Percentiles rank a stretch among this genome's conserved stretches.
phyloP scores from a whole-genome alignment of 1,140 invertebrate species.

The Drosophila elegans region DNA sequence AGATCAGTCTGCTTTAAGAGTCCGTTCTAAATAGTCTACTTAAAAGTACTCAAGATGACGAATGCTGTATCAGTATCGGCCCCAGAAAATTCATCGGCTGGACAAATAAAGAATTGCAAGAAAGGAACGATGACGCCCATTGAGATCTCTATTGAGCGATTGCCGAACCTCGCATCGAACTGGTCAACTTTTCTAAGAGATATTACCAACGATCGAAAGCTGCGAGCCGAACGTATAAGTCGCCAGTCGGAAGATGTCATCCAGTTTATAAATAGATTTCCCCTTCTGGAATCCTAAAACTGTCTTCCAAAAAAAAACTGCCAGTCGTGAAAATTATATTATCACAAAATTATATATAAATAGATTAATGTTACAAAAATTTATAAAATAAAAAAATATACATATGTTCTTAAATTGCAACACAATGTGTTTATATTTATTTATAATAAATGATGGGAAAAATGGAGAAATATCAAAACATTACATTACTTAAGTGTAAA shows the following conservation, averaged over 20 bases:
- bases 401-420: background rate
- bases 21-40: too few relatives aligned
- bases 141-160: constrained; percentile 4
- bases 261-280: constrained; percentile 6
- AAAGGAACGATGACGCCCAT: background rate
- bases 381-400: constrained; percentile 8
- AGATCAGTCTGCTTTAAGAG: background rate
- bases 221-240: constrained; percentile 1
- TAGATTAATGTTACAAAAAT: background rate
- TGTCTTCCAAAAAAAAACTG: background rate
- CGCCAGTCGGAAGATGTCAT: constrained; percentile 9
- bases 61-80: background rate
- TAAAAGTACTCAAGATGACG: background rate
- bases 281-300: constrained; percentile 1
- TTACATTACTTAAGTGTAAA: too few relatives aligned
- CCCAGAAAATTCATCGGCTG: background rate
- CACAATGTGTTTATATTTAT: too few relatives aligned
- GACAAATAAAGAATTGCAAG: background rate
- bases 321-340: background rate
- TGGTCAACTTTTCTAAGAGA: constrained; percentile 7
- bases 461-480: too few relatives aligned
- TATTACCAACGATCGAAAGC: constrained; percentile 5
- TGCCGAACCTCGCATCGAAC: constrained; percentile 5
- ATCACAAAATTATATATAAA: background rate
- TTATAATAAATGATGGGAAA: background rate